Evolutionary conservation across 2,888 invertebrate species (phyloP), one percentile per base, ranked within the genome.

Genomic region (Apamea crenata): DNA sequence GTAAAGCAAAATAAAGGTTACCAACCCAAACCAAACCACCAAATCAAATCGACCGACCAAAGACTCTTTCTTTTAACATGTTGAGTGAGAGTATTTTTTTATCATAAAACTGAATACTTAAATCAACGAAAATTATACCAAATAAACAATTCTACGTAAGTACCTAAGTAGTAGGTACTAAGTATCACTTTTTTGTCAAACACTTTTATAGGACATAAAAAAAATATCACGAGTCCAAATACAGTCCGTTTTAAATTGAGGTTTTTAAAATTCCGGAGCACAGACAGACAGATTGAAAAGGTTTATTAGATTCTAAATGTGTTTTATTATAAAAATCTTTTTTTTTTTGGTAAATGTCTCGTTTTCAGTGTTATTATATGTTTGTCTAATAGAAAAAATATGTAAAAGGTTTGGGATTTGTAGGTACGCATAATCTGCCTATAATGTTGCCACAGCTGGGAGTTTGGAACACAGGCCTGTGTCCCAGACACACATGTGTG

Each of bases 201-300:
- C 50, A 21, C 8, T 63, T 69, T 50, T 71, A 80, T 2, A 36
- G 36, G 18, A 36, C 50, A 16, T 44, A 53, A 71, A 81, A 36
- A 79, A 78, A 74, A 50, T 29, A 32, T 74, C 65, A 80, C 65
- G 66, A 70, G 44, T 53, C n/a, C 65, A 80, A 75, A 76, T 71
- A 72, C 10, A 82, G 10, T 50, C 47, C 56, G 14, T 12, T 72
- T 18, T 36, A 69, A 81, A 82, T 69, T 69, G 72, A 77, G 77
- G 59, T 44, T 53, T 72, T 72, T 77, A 69, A 80, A 82, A 82
- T 77, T 77, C 82, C 65, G 32, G 21, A 73, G 56, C 68, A 77
- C 50, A 69, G 10, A 59, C 63, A 61, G 56, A 81, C 50, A 50
- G 56, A 77, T 77, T 69, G 32, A 65, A 82, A 65, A 72, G 53